phyloP scores from a whole-genome alignment of 37 sponge, comb jelly and placozoan genomes.

The Aplysina aerophoba region DNA sequence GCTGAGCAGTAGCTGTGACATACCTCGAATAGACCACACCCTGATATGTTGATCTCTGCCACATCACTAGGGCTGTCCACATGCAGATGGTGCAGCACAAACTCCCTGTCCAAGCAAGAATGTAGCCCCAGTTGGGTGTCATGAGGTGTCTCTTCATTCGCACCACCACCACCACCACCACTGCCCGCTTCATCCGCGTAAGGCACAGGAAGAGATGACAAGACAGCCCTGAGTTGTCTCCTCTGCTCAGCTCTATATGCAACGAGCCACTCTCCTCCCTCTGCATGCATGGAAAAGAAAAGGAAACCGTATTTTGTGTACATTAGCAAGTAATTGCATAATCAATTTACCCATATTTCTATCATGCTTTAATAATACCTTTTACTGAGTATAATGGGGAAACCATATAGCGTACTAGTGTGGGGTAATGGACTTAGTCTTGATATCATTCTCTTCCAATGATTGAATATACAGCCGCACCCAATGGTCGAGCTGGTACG shows the following conservation, averaged over 20 bases:
- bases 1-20: neutral
- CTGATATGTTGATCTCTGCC: conserved; percentile 13
- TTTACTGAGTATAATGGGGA: no score
- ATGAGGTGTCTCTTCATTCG: neutral
- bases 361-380: no score
- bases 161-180: neutral
- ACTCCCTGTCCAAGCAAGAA: neutral
- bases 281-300: neutral
- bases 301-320: no score
- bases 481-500: no score
- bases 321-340: no score
- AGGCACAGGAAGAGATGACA: neutral
- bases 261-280: conserved; percentile 79
- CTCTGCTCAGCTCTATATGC: conserved; percentile 78
- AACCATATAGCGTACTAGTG: neutral
- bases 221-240: conserved; percentile 47
- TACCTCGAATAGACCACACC: neutral
- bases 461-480: no score
- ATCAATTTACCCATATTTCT: no score
- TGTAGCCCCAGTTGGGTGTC: no score
- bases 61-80: conserved; percentile 12
- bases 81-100: conserved; percentile 9
- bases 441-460: neutral
- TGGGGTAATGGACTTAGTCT: neutral
- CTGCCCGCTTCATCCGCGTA: neutral